These are phyloP conservation scores for Tuta absoluta DNA, from an alignment of 2,888 invertebrate genomes.

Conservation along the genomic window DNA sequence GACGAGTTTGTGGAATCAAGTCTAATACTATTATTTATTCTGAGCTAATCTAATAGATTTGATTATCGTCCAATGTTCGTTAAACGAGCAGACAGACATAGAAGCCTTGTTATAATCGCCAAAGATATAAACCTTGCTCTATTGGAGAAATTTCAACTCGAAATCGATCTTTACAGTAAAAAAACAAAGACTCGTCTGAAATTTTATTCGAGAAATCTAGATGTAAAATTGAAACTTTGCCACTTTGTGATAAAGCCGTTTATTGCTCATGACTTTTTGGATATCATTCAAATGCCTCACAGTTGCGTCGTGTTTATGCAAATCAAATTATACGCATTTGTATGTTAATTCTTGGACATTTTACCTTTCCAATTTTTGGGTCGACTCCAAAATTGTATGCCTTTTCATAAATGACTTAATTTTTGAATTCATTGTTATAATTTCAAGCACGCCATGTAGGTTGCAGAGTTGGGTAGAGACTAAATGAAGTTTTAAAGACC, in stretches of 20 bases:
- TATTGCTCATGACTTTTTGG: neutral
- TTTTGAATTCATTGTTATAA: slow-evolving; percentile 23
- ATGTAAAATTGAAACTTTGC: neutral
- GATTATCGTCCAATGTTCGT: too few species aligned
- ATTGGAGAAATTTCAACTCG: too few species aligned
- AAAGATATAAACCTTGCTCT: too few species aligned
- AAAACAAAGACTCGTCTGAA: neutral
- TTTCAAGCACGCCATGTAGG: neutral
- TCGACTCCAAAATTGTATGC: slow-evolving; percentile 10
- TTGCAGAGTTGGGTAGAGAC: neutral
- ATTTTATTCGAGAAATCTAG: neutral
- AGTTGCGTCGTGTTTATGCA: slow-evolving; percentile 29
- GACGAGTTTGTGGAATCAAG: too few species aligned
- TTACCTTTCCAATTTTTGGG: slow-evolving; percentile 29
- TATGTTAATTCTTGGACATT: slow-evolving; percentile 37
- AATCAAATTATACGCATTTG: slow-evolving; percentile 38
- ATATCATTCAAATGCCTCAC: neutral
- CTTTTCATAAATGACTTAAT: slow-evolving; percentile 32
- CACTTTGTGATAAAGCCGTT: neutral
- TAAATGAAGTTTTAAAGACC: neutral
- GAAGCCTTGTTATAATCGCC: too few species aligned
- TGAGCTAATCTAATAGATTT: too few species aligned
- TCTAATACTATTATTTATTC: too few species aligned
- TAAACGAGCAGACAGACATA: too few species aligned
- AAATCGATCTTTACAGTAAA: too few species aligned